Base-by-base conservation (phyloP, 1,140 invertebrate genomes). In the Adelges cooleyi region DNA sequence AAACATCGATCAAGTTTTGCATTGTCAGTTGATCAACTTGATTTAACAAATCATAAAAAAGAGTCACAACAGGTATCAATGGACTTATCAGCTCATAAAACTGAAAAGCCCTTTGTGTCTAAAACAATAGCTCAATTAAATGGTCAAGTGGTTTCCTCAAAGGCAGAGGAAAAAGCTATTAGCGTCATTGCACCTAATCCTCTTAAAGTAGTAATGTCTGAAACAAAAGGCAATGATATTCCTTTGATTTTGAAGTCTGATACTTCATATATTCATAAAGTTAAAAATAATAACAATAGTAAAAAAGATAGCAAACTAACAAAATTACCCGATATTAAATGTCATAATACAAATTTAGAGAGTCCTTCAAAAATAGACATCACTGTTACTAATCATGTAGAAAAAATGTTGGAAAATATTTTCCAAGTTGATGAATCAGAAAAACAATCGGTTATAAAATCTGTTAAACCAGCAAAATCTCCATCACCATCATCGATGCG, bases 151-250 rank as follows among this genome's bases (percentile, higher is more conserved):
- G 51, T n/a, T 25, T 29, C 23, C 27, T 53, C 38, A 25, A 66
- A 66, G 36, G 25, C 22, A 54, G 56, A 48, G 20, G 56, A 62
- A 2, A 23, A 56, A 10, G 8, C 51, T 48, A 66, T 69, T 15
- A 69, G 69, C 56, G 69, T 69, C 22, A 69, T 69, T 40, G 69
- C 67, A 18, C 48, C 66, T 4, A 69, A 68, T 40, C 67, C 67
- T 50, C 59, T 66, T 20, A 49, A 56, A 48, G 17, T 29, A 20
- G 46, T 48, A 15, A 62, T 29, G 15, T 48, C 42, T 48, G 49
- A 48, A 33, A n/a, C 1, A 4, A 15, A 13, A 59, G 23, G 20
- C 38, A 48, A 40, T 29, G 6, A 52, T 38, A 59, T 13, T 18
- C 18, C 51, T 20, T 1, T 46, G 20, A 0, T 18, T 11, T 11